Evolutionary conservation across 2,888 invertebrate genomes (phyloP), one percentile per base, ranked within the genome.

Genomic region (Tachystola acroxantha): DNA sequence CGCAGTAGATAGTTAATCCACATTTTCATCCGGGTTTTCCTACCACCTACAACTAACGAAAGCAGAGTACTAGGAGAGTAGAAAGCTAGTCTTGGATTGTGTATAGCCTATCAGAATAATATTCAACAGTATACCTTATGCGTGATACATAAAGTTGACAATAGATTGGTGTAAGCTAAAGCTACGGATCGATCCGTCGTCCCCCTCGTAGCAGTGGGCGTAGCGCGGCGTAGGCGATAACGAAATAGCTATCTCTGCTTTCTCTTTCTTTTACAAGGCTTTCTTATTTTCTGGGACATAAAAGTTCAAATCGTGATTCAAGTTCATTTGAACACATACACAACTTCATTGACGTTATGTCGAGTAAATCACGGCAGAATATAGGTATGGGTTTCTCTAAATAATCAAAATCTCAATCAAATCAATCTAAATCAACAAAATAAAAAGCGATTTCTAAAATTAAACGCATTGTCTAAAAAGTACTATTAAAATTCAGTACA

Each of bases 181-280:
- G 46, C 56, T 64, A 60, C 54, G 45, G 65, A 70, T 76, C 77
- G 45, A 76, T 77, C 57, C 35, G 37, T 64, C 70, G 69, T 68
- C 44, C 40, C 38, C 47, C 43, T 43, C 67, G 74, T 70, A 74
- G 68, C 63, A 37, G 39, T 47, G 50, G 60, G 64, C 68, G 74
- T 70, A 62, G 61, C 29, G 22, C n/a, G 27, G 41, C 27, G 39
- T 42, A 43, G n/a, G 38, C 43, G 42, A 44, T 36, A 37, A 36
- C 35, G 24, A 32, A n/a, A 45, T 25, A 42, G 32, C 46, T 47
- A 36, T 73, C 69, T 50, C 58, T 59, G 47, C n/a, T n/a, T n/a
- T n/a, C n/a, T n/a, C n/a, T n/a, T 51, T 75, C 51, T 36, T 10
- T 24, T 39, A 13, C 2, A 16, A 4, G 19, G 1, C 6, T 19